Conservation (phyloP, 2,888 invertebrate genomes). For the Harpalus rufipes region DNA sequence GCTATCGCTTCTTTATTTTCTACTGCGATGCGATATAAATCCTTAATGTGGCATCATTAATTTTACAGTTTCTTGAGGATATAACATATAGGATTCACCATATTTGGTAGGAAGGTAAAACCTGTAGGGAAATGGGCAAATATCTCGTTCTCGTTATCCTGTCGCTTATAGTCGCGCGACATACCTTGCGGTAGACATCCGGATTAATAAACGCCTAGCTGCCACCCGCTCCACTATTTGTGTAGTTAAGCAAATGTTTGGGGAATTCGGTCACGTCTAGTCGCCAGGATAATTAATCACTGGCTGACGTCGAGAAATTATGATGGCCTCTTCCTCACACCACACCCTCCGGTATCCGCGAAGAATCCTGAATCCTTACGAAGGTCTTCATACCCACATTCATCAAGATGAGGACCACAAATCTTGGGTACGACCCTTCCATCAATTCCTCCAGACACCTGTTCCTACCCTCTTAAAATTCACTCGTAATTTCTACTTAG, state of each 20-base stretch:
- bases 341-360: slow-evolving; percentile 6
- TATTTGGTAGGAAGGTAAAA: neutral
- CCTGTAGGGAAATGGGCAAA: slow-evolving; percentile 35
- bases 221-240: slow-evolving; percentile 61
- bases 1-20: slow-evolving; percentile 2
- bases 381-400: slow-evolving; percentile 29
- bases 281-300: slow-evolving; percentile 64
- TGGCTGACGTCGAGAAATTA: slow-evolving; percentile 64
- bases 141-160: slow-evolving; percentile 61
- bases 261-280: slow-evolving; percentile 66
- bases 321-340: slow-evolving; percentile 45
- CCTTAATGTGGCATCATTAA: neutral
- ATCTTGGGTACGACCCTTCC: slow-evolving; percentile 14
- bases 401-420: slow-evolving; percentile 13
- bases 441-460: slow-evolving; percentile 10
- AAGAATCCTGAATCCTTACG: slow-evolving; percentile 29
- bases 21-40: neutral
- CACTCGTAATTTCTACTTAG: neutral
- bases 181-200: slow-evolving; percentile 63
- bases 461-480: slow-evolving; percentile 7
- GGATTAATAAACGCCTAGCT: slow-evolving; percentile 64
- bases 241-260: slow-evolving; percentile 66
- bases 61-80: neutral
- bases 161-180: slow-evolving; percentile 60
- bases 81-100: neutral